phyloP scores from a whole-genome alignment of 1,140 invertebrate genomes.

The Drosophila santomea region DNA sequence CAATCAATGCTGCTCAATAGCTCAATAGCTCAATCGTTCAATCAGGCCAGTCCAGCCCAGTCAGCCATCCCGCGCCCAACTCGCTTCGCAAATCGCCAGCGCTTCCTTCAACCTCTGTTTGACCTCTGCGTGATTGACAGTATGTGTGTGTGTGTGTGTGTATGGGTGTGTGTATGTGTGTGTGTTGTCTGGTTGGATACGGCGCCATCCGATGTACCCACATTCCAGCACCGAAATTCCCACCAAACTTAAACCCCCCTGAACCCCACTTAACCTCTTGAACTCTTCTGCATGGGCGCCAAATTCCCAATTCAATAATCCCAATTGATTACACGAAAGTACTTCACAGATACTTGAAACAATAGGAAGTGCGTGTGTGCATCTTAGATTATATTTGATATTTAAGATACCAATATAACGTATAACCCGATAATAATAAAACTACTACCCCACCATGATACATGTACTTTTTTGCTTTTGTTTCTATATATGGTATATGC shows the following conservation, averaged over 20 bases:
- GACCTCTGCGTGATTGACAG: constrained; percentile 20
- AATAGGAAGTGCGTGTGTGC: constrained; percentile 11
- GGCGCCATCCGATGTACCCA: constrained; percentile 9
- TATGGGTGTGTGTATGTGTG: too few relatives aligned
- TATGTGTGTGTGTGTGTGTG: constrained; percentile 37
- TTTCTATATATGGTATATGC: constrained; percentile 50
- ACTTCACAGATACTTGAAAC: not conserved
- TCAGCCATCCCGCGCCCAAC: constrained; percentile 83
- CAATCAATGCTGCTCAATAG: not conserved
- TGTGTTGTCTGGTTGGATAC: constrained; percentile 5
- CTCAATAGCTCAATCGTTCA: constrained; percentile 2
- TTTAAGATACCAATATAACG: constrained; percentile 17
- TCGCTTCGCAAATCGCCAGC: constrained; percentile 47
- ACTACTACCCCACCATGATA: constrained; percentile 33
- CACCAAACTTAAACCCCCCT: constrained; percentile 2
- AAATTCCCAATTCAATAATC: not conserved
- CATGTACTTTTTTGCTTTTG: constrained; percentile 48
- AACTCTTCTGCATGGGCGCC: constrained; percentile 51
- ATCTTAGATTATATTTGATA: not conserved
- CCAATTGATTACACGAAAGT: not conserved
- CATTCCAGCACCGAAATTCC: not conserved
- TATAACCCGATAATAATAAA: constrained; percentile 13
- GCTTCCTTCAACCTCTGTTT: constrained; percentile 26
- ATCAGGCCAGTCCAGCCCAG: constrained; percentile 47
- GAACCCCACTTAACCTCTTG: not conserved